These are phyloP conservation scores for Gallinago media DNA, from an alignment of 2,113 vertebrate genomes.

Conservation along the genomic window DNA sequence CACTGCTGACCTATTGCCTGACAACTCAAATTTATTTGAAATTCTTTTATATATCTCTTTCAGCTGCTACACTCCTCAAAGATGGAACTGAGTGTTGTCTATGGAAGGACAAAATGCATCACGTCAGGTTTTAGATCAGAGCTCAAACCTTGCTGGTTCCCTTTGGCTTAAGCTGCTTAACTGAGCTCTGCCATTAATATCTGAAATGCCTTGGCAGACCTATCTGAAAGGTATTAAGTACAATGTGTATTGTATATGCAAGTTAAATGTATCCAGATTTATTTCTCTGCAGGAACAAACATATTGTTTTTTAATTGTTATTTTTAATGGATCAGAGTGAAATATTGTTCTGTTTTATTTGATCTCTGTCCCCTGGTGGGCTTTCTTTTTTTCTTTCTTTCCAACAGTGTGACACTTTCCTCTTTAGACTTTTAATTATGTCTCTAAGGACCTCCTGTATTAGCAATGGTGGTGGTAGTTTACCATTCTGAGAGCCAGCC, in stretches of 20 bases:
- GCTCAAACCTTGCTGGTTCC: background rate
- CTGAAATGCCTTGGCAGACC: background rate
- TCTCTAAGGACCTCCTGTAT: constrained; percentile 51
- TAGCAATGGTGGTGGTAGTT: constrained; percentile 53
- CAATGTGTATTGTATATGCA: background rate
- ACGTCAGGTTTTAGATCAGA: background rate
- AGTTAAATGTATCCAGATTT: constrained; percentile 1
- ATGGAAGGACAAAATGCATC: background rate
- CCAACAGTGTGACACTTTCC: constrained; percentile 62
- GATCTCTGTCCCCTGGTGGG: constrained; percentile 58
- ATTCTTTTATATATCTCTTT: background rate
- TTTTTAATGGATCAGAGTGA: constrained; percentile 71
- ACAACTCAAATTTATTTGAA: background rate
- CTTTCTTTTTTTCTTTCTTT: constrained; percentile 54
- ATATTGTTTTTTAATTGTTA: constrained; percentile 71
- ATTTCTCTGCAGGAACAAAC: constrained; percentile 47
- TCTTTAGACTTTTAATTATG: constrained; percentile 72
- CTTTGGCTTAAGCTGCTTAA: constrained; percentile 17
- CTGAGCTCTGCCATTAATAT: background rate
- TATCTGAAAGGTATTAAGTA: constrained; percentile 16
- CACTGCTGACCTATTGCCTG: background rate
- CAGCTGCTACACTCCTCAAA: background rate
- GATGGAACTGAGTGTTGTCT: background rate
- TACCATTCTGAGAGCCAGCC: constrained; percentile 30
- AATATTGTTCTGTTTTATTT: constrained; percentile 74